These are phyloP conservation scores for Rhodophaea formosa DNA, from an alignment of 2,888 invertebrate genomes.

Conservation along the genomic window DNA sequence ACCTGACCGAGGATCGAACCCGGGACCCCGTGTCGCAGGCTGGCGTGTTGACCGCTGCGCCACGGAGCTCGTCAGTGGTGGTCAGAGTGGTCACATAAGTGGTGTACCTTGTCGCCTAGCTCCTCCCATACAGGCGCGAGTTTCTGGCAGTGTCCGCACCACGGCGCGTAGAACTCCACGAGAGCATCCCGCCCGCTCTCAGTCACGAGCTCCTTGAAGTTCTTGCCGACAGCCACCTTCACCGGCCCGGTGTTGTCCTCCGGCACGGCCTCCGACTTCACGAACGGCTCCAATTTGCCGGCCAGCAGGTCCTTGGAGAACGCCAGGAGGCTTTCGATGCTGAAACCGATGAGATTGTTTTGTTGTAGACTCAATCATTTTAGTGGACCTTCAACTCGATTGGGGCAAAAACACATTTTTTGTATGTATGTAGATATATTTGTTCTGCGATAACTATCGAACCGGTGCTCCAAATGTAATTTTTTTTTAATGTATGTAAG, in stretches of 20 bases:
- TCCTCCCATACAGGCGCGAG: slow-evolving; percentile 96
- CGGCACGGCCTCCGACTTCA: slow-evolving; percentile 97
- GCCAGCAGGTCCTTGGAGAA: slow-evolving; percentile 92
- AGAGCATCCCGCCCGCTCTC: slow-evolving; percentile 96
- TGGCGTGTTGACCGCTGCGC: too few species aligned
- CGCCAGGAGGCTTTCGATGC: slow-evolving; percentile 89
- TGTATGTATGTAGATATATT: too few species aligned
- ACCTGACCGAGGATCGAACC: too few species aligned
- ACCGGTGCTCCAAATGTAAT: too few species aligned
- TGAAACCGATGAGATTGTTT: slow-evolving; percentile 53
- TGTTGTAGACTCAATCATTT: background rate
- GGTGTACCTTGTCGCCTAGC: slow-evolving; percentile 88
- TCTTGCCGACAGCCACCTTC: slow-evolving; percentile 96
- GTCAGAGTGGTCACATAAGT: too few species aligned
- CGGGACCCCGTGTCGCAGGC: too few species aligned
- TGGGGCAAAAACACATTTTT: too few species aligned
- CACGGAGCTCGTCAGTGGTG: too few species aligned
- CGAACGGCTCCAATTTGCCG: slow-evolving; percentile 92
- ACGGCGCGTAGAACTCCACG: slow-evolving; percentile 99
- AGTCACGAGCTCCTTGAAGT: slow-evolving; percentile 96
- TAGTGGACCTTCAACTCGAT: too few species aligned
- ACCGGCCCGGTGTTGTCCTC: slow-evolving; percentile 91
- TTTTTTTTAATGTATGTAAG: too few species aligned
- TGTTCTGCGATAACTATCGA: too few species aligned
- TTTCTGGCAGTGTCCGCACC: slow-evolving; percentile 99